Conservation (phyloP, 2,797 vertebrate species). For the Crenichthys baileyi region DNA sequence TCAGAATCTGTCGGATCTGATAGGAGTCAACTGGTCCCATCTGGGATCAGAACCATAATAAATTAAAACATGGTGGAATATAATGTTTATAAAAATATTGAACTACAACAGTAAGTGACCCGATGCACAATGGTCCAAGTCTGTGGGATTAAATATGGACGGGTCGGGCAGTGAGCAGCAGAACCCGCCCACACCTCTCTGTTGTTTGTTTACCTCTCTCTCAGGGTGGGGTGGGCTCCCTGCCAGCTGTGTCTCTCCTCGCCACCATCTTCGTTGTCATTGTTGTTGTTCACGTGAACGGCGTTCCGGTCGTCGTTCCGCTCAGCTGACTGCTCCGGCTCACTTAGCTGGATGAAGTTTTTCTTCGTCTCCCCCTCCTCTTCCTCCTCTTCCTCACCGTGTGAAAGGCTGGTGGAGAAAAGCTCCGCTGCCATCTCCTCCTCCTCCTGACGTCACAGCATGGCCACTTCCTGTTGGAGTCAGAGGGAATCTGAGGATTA, state of each 20-base stretch:
- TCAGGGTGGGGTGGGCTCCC: conserved; percentile 87
- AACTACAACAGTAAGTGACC: not conserved
- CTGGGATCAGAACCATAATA: not conserved
- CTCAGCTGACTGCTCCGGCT: conserved; percentile 58
- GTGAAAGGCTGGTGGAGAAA: conserved; percentile 79
- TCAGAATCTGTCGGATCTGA: not conserved
- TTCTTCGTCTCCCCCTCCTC: conserved; percentile 75
- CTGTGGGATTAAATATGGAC: no score
- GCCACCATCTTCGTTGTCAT: conserved; percentile 60
- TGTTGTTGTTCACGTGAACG: conserved; percentile 78
- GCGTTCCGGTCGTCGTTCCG: conserved; percentile 42
- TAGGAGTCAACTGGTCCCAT: not conserved
- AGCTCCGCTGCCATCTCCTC: conserved; percentile 92
- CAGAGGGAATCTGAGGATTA: not conserved
- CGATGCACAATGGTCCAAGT: no score
- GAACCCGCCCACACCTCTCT: not conserved
- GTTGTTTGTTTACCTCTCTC: conserved; percentile 81
- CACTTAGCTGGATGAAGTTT: conserved; percentile 46
- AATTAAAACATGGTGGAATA: not conserved
- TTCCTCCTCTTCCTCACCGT: conserved; percentile 62
- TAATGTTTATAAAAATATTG: no score
- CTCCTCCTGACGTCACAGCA: conserved; percentile 77
- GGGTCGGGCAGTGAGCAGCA: no score
- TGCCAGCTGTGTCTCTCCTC: conserved; percentile 84
- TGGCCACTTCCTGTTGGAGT: conserved; percentile 29